These are phyloP conservation scores for Aradus depressus DNA, from an alignment of 2,888 invertebrate genomes.

Conservation along the genomic window DNA sequence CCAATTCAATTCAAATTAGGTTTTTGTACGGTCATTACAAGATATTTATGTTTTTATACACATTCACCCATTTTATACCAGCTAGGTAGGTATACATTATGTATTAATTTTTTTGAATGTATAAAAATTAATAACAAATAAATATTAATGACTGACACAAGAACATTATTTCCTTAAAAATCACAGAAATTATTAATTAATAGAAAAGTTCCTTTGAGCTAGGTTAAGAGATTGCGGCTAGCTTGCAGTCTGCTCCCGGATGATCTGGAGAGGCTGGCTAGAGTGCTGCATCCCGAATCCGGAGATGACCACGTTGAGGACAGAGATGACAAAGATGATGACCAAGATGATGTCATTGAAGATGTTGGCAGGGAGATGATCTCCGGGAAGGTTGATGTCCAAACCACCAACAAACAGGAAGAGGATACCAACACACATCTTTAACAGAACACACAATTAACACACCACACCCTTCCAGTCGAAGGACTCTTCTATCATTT, in stretches of 20 bases:
- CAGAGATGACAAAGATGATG: conserved; percentile 68
- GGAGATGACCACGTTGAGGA: conserved; percentile 69
- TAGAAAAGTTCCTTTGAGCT: too few species aligned
- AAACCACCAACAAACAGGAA: conserved; percentile 73
- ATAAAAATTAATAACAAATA: too few species aligned
- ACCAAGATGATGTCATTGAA: conserved; percentile 71
- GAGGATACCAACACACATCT: conserved; percentile 71
- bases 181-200: too few species aligned
- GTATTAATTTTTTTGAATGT: too few species aligned
- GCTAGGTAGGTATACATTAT: too few species aligned
- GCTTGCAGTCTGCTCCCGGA: conserved; percentile 18
- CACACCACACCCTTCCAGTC: not conserved
- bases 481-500: not conserved
- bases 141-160: too few species aligned
- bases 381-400: conserved; percentile 63
- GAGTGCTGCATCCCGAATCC: conserved; percentile 63
- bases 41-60: too few species aligned
- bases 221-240: too few species aligned
- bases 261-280: conserved; percentile 23
- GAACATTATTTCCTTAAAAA: too few species aligned
- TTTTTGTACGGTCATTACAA: too few species aligned
- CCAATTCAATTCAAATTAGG: too few species aligned
- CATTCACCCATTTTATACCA: too few species aligned
- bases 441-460: conserved; percentile 32
- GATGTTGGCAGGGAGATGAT: conserved; percentile 62